Base-by-base conservation (phyloP, 2,797 vertebrate genomes). In the Neosalanx taihuensis region DNA sequence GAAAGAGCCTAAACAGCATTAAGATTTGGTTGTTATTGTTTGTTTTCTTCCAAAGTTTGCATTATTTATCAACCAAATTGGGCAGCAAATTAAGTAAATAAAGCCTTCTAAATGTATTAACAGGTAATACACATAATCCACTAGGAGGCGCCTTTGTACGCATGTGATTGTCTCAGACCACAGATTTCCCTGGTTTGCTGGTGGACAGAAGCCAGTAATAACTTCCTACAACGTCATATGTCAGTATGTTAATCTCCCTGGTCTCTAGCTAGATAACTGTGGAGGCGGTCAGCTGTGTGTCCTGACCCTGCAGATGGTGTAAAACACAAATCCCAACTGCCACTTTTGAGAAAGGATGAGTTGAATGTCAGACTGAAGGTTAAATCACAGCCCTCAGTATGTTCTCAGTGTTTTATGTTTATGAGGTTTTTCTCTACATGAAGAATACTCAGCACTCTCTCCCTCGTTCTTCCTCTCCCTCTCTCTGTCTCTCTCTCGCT, bases 351-450 rank as follows among this genome's bases (percentile, higher is more conserved):
- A 15, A 30, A 15, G 17, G 58, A 60, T 18, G 15, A 18, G 26
- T 7, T 41, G 41, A 46, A 3, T 46, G 41, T 46, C 41, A 46
- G 41, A 46, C 2, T 37, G 5, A 1, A 51, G 46, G 53, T 69
- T 69, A 69, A 64, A 35, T 76, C 37, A 46, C 62, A 69, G 37
- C 30, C 35, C 37, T 67, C 37, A 20, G 33, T 64, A 64, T 76
- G 53, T 26, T 37, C 63, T 73, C 30, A 61, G 26, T 60, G 29
- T 65, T 46, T 51, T 56, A 29, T 1, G 23, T 26, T 26, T 26
- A 18, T 46, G 23, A 68, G 31, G 12, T 57, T 49, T 51, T 63
- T 29, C 53, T 29, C 41, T 46, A 46, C 10, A 46, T 12, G 12
- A 46, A 35, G 33, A 6, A 0, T 20, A 4, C 35, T 20, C 71